Percentiles rank a stretch among this genome's conserved stretches.
phyloP scores from a whole-genome alignment of 2,888 invertebrate species.

The Epinotia demarniana region DNA sequence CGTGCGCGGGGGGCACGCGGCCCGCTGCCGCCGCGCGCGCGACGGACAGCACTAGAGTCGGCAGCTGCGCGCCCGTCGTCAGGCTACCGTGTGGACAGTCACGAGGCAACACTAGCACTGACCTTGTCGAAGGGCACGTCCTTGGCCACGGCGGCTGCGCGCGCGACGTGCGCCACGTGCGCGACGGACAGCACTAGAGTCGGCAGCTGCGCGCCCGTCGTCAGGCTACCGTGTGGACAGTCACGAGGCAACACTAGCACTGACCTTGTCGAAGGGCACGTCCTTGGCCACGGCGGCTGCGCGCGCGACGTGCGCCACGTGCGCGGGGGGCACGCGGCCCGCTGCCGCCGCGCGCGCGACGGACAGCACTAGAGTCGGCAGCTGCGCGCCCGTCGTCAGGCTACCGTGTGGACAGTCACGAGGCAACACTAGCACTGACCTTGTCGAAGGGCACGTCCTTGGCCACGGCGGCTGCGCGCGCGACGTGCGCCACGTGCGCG shows the following conservation, averaged over 20 bases:
- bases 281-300: slow-evolving; percentile 52
- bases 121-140: slow-evolving; percentile 65
- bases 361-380: slow-evolving; percentile 52
- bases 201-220: slow-evolving; percentile 55
- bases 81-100: too few species aligned
- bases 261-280: slow-evolving; percentile 65
- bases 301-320: slow-evolving; percentile 56
- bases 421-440: slow-evolving; percentile 53
- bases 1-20: slow-evolving; percentile 56
- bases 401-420: too few species aligned
- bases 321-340: slow-evolving; percentile 54
- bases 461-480: slow-evolving; percentile 54
- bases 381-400: slow-evolving; percentile 54
- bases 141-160: slow-evolving; percentile 53
- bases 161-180: slow-evolving; percentile 56
- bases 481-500: slow-evolving; percentile 55
- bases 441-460: slow-evolving; percentile 58
- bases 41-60: slow-evolving; percentile 51
- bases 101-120: background rate
- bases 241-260: background rate
- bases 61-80: slow-evolving; percentile 54
- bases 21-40: slow-evolving; percentile 51
- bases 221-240: too few species aligned
- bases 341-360: slow-evolving; percentile 52
- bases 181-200: slow-evolving; percentile 52